Percentiles rank a stretch among this genome's conserved stretches.
Conservation (phyloP, 2,888 invertebrate species). For the Heliconius hortense region DNA sequence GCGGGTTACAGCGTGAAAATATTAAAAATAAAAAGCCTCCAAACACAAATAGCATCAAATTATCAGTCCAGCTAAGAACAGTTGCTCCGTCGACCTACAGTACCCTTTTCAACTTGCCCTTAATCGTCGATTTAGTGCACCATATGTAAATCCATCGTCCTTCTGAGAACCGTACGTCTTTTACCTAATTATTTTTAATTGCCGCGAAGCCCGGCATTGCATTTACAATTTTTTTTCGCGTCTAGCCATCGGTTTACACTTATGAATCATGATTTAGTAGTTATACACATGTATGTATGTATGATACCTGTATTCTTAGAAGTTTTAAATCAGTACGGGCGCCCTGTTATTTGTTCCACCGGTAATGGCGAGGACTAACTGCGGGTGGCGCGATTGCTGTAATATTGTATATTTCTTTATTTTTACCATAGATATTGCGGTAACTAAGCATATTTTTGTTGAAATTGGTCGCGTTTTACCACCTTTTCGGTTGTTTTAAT, state of each 20-base stretch:
- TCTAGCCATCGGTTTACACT: slow-evolving; percentile 74
- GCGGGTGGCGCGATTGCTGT: slow-evolving; percentile 46
- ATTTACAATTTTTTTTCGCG: slow-evolving; percentile 74
- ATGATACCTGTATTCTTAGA: slow-evolving; percentile 73
- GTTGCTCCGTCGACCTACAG: slow-evolving; percentile 35
- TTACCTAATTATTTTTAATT: slow-evolving; percentile 82
- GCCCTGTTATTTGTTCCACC: slow-evolving; percentile 72
- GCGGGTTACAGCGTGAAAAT: neutral
- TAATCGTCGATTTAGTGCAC: slow-evolving; percentile 75
- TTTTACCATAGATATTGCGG: slow-evolving; percentile 18
- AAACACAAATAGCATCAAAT: neutral
- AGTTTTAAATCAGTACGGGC: slow-evolving; percentile 75
- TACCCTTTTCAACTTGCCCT: slow-evolving; percentile 79
- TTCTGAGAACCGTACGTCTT: slow-evolving; percentile 77
- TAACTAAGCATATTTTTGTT: slow-evolving; percentile 10
- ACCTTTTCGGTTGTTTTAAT: neutral
- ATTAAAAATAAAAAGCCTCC: neutral
- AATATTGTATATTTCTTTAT: slow-evolving; percentile 30
- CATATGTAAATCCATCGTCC: slow-evolving; percentile 79
- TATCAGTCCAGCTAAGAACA: slow-evolving; percentile 18
- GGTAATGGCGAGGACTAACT: slow-evolving; percentile 27
- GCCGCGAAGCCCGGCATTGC: slow-evolving; percentile 77
- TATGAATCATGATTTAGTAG: slow-evolving; percentile 41
- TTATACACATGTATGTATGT: slow-evolving; percentile 16
- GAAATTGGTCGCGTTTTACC: slow-evolving; percentile 3